These are phyloP conservation scores for Pollenia amentaria DNA, from an alignment of 2,888 invertebrate genomes.

Conservation along the genomic window DNA sequence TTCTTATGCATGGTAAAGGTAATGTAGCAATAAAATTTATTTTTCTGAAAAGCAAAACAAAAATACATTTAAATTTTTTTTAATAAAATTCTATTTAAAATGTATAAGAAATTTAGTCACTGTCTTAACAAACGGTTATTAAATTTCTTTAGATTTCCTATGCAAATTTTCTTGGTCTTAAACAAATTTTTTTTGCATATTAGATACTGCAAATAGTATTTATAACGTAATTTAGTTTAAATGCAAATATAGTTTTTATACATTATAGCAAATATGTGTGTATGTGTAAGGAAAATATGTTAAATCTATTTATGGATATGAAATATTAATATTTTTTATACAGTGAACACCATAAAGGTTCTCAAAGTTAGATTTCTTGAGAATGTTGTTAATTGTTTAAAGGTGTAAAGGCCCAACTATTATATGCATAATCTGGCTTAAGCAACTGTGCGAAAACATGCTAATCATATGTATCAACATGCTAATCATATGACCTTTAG, in stretches of 20 bases:
- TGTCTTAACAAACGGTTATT: not conserved
- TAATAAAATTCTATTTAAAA: not conserved
- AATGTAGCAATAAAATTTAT: conserved; percentile 83
- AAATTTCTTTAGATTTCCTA: conserved; percentile 5
- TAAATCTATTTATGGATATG: conserved; percentile 35
- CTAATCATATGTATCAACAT: no score
- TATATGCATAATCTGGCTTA: no score
- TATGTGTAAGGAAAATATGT: not conserved
- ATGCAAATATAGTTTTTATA: conserved; percentile 15
- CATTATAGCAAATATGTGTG: conserved; percentile 13
- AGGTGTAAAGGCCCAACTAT: no score
- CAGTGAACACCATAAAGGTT: conserved; percentile 12
- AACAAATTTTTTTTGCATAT: not conserved
- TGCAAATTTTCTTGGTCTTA: conserved; percentile 13
- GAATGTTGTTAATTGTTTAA: not conserved
- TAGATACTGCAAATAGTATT: not conserved
- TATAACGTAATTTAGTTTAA: conserved; percentile 35
- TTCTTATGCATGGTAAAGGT: conserved; percentile 84
- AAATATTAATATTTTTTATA: not conserved
- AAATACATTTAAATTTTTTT: not conserved
- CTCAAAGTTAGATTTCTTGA: not conserved
- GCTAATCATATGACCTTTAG: no score
- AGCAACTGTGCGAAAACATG: no score
- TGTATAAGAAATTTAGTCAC: no score
- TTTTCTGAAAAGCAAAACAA: conserved; percentile 78